Evolutionary conservation across 1,140 invertebrate species (phyloP), one percentile per base, ranked within the genome.

Genomic region (Parapsyche elsis): DNA sequence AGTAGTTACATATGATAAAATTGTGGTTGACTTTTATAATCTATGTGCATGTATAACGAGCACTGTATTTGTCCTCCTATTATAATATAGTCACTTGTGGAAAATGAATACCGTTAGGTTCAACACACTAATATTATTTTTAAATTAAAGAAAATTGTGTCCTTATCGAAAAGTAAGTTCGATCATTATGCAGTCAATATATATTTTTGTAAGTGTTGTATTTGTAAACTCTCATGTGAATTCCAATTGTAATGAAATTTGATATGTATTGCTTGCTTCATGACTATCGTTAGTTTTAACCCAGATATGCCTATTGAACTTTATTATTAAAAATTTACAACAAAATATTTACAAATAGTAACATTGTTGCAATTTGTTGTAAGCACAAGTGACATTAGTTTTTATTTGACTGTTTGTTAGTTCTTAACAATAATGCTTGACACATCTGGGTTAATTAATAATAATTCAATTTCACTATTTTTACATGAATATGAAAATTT

Each of bases 151-250:
- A 53, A 26, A 53, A 75, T 75, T 53, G 73, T 75, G 73, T 75
- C 73, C 73, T 75, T 75, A 75, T 75, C 53, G 73, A 75, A 75
- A 14, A 7, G 71, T 73, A 46, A 73, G 16, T 21, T 75, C 45
- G 16, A 75, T 57, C 24, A 75, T 75, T 75, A 75, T 75, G 73
- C 73, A 75, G 73, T 38, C 73, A 61, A 79, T 59, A 80, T 82
- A 82, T 82, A 82, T 82, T 82, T 82, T 82, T 82, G 59, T 80
- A 82, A 82, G 81, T 80, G 81, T 80, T 78, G 79, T 82, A 82
- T 82, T 82, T 67, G 75, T 80, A 80, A n/a, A 57, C 76, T 24
- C 80, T 19, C 76, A 57, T 75, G 10, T 21, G 64, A 23, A 75
- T 57, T 53, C 38, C 73, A 73, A n/a, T 73, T 46, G n/a, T 77